Percentiles rank a stretch among this genome's conserved stretches.
Conservation (phyloP, 2,797 vertebrate genomes). For the Thamnophis elegans region DNA sequence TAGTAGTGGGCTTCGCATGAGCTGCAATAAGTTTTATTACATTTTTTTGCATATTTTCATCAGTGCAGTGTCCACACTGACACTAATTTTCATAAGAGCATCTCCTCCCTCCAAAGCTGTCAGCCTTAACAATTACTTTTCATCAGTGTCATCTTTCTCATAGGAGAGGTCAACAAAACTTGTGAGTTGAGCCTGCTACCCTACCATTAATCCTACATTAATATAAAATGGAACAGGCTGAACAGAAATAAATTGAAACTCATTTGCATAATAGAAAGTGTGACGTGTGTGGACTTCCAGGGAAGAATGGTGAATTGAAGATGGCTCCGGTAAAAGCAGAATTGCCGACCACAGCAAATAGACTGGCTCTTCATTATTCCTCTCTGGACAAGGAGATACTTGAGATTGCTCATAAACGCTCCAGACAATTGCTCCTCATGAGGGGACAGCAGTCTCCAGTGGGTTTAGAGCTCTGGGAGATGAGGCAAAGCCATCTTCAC, state of each 20-base stretch:
- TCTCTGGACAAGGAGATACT: background rate
- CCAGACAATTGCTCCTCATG: background rate
- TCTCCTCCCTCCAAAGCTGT: background rate
- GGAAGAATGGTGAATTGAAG: background rate
- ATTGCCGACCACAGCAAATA: background rate
- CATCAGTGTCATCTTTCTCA: constrained; percentile 21
- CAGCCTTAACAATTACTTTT: background rate
- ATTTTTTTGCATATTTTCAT: background rate
- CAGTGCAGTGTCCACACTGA: background rate
- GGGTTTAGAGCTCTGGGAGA: background rate
- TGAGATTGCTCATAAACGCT: background rate
- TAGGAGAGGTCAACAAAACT: background rate
- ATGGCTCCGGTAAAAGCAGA: background rate
- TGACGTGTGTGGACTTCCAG: background rate
- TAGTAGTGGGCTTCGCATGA: background rate
- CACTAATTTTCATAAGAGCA: constrained; percentile 10
- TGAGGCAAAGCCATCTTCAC: background rate
- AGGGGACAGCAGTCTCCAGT: background rate
- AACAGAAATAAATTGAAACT: constrained; percentile 17
- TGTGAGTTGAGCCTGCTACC: background rate
- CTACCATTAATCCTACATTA: constrained; percentile 20
- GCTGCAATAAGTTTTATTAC: background rate
- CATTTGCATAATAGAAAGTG: constrained; percentile 10
- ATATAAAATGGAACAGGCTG: background rate
- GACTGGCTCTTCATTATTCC: background rate